Evolutionary conservation across 2,113 vertebrate genomes (phyloP), one percentile per base, ranked within the genome.

Genomic region (Corythaixoides concolor): DNA sequence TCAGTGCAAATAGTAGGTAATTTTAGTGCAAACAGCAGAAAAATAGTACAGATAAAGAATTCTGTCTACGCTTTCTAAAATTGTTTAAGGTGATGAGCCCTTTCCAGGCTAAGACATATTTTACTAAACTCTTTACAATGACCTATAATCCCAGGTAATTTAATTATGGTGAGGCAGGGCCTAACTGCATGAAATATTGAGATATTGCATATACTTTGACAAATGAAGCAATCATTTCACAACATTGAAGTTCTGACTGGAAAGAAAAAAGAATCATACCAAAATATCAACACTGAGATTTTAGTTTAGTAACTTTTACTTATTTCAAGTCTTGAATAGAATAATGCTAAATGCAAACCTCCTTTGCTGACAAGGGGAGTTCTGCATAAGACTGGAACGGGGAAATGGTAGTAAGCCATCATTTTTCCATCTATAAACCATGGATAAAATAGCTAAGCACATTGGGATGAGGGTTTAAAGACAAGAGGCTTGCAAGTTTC

Each of bases 401-500:
- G 60, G 28, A 88, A 85, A 58, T 0, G 1, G 8, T 32, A 45
- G 20, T 28, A 62, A 85, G 13, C 2, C n/a, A 33, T 69, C 3
- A 27, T 78, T 88, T 93, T 83, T 30, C 11, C 2, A 18, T 49
- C 33, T 53, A 12, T 27, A 5, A 66, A 21, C 58, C n/a, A 53
- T 1, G 79, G 45, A 75, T 70, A 83, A 94, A 76, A n/a, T 22
- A 89, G 12, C 32, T 27, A 9, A 53, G 10, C 32, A 52, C 24
- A 67, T 0, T 8, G 24, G 23, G 5, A 64, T 5, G 3, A 72
- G 20, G 79, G 7, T 23, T 58, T 85, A 70, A 85, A 68, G 11
- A 77, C 1, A 1, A 78, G n/a, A 50, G 0, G 2, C 7, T 20
- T 60, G 26, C 32, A 77, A 32, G 8, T 8, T 86, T 18, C 9